phyloP scores from a whole-genome alignment of 2,888 invertebrate species.

The Nemoura dubitans region DNA sequence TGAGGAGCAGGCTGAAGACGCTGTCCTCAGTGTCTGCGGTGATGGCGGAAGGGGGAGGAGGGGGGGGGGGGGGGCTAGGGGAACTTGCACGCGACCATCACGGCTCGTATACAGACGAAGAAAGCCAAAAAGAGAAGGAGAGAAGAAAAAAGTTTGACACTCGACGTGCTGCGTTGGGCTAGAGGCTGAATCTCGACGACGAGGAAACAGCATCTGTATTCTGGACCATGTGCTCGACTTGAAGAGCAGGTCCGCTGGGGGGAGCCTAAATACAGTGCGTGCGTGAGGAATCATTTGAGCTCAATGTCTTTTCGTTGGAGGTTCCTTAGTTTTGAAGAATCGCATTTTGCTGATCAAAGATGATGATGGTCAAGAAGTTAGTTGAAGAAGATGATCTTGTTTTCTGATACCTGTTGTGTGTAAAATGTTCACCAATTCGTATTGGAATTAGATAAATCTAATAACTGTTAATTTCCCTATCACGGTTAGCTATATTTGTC shows the following conservation, averaged over 20 bases:
- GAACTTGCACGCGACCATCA: constrained; percentile 18
- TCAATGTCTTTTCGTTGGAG: too few species aligned
- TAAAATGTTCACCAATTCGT: too few species aligned
- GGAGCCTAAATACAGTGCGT: neutral
- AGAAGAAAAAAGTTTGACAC: constrained; percentile 21
- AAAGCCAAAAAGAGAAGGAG: constrained; percentile 4
- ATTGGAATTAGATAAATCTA: too few species aligned
- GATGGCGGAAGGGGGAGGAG: neutral
- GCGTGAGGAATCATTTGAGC: neutral
- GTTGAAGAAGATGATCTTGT: too few species aligned
- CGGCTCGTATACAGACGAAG: constrained; percentile 5
- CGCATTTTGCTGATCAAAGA: too few species aligned
- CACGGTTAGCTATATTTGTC: too few species aligned
- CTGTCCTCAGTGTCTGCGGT: neutral
- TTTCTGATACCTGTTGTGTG: too few species aligned
- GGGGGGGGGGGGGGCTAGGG: neutral
- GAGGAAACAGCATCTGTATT: constrained; percentile 10
- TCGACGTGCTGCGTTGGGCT: constrained; percentile 9
- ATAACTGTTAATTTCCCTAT: too few species aligned
- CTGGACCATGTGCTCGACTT: constrained; percentile 21
- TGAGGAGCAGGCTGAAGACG: neutral
- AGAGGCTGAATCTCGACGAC: neutral
- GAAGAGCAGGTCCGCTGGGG: too few species aligned
- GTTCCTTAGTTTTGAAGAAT: too few species aligned
- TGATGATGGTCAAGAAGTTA: too few species aligned